phyloP scores from a whole-genome alignment of 1,140 invertebrate species.

The Saccostrea cuccullata region DNA sequence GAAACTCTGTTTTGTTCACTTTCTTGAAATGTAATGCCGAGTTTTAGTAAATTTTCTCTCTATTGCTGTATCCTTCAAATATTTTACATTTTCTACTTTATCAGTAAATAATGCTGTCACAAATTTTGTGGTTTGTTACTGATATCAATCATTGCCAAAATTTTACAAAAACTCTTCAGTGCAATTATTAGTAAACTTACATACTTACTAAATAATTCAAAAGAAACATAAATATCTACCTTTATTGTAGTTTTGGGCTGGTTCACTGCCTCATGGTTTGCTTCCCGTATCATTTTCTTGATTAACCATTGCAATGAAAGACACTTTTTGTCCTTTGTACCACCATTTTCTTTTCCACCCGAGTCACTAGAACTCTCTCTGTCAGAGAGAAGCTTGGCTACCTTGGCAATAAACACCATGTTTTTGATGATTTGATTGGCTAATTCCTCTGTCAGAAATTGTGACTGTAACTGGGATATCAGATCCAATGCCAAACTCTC shows the following conservation, averaged over 20 bases:
- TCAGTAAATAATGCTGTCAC: too few species aligned
- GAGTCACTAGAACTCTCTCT: conserved; percentile 45
- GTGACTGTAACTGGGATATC: conserved; percentile 85
- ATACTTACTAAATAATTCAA: too few species aligned
- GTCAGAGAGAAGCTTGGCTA: conserved; percentile 78
- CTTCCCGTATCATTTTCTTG: conserved; percentile 84
- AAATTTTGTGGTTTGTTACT: too few species aligned
- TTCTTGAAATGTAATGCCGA: too few species aligned
- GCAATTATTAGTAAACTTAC: too few species aligned
- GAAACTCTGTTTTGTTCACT: too few species aligned
- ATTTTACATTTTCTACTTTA: too few species aligned
- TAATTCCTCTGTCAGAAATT: conserved; percentile 66
- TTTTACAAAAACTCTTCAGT: too few species aligned
- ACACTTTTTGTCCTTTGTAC: conserved; percentile 68
- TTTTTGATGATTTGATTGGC: conserved; percentile 83
- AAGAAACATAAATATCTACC: conserved; percentile 71
- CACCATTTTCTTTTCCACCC: conserved; percentile 69
- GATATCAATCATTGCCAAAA: too few species aligned
- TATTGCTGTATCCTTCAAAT: too few species aligned
- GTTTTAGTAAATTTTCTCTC: too few species aligned
- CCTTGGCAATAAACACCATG: conserved; percentile 84
- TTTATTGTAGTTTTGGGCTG: conserved; percentile 79
- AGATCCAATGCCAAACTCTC: conserved; percentile 86
- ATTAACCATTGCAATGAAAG: conserved; percentile 83
- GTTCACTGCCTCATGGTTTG: conserved; percentile 86